phyloP scores from a whole-genome alignment of 1,140 invertebrate genomes.

The Cydia splendana region DNA sequence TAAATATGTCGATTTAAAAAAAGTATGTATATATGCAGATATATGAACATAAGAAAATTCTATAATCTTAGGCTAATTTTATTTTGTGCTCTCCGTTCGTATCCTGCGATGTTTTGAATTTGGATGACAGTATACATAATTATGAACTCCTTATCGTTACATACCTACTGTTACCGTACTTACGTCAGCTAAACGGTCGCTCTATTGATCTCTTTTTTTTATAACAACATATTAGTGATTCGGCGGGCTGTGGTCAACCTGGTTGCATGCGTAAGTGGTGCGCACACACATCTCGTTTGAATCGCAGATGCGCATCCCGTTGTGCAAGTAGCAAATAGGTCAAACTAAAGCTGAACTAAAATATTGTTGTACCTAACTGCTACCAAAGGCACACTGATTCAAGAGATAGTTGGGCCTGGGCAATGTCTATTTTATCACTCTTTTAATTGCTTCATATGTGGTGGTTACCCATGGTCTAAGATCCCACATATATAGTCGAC shows the following conservation, averaged over 20 bases:
- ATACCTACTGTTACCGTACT: not conserved
- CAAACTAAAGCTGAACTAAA: not conserved
- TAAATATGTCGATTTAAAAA: no score
- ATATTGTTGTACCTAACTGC: not conserved
- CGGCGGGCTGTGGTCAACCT: not conserved
- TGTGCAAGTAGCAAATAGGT: constrained; percentile 13
- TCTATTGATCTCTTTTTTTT: constrained; percentile 4
- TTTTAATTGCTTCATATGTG: no score
- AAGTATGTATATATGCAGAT: no score
- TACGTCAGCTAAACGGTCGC: not conserved
- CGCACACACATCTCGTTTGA: constrained; percentile 13
- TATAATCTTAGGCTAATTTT: no score
- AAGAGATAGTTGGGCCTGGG: not conserved
- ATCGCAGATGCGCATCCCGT: constrained; percentile 5
- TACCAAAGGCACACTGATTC: not conserved
- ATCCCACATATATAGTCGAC: no score
- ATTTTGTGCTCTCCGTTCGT: no score
- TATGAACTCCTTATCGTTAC: not conserved
- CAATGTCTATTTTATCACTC: no score
- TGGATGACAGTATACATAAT: not conserved
- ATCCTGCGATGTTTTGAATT: no score
- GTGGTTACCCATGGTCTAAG: no score
- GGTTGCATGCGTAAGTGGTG: constrained; percentile 8
- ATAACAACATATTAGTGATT: not conserved
- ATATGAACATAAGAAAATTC: no score